Evolutionary conservation across 2,888 invertebrate species (phyloP).

Genomic region (Schizotus pectinicornis): DNA sequence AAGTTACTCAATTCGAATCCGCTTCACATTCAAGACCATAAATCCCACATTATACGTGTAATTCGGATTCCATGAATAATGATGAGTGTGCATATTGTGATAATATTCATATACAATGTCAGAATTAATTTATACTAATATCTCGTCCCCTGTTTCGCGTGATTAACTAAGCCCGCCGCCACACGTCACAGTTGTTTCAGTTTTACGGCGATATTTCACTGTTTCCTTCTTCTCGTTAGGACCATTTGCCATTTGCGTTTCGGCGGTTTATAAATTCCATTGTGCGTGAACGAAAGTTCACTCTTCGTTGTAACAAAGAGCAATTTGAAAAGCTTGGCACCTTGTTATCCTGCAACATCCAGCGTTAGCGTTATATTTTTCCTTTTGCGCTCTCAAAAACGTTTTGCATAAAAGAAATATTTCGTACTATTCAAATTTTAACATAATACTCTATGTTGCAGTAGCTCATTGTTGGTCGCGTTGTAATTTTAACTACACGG

Average conservation of each 20-base stretch:
- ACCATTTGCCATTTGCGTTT: slow-evolving; percentile 4
- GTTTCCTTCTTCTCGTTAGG: background rate
- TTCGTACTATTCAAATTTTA: no score
- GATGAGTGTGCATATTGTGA: slow-evolving; percentile 9
- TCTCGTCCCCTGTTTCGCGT: no score
- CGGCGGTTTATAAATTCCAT: slow-evolving; percentile 11
- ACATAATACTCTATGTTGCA: no score
- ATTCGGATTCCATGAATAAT: slow-evolving; percentile 10
- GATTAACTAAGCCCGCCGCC: no score
- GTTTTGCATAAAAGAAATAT: slow-evolving; percentile 6
- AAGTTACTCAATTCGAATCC: no score
- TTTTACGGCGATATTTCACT: background rate
- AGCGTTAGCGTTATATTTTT: slow-evolving; percentile 9
- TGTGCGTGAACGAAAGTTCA: slow-evolving; percentile 15
- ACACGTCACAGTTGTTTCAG: background rate
- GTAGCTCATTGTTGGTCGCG: no score
- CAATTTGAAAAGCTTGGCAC: slow-evolving; percentile 16
- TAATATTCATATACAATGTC: slow-evolving; percentile 11
- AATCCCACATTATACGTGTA: no score
- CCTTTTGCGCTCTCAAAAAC: background rate
- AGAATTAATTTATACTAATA: slow-evolving; percentile 3
- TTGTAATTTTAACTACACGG: no score
- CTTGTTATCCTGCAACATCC: slow-evolving; percentile 11
- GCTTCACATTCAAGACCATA: no score
- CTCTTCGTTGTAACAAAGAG: slow-evolving; percentile 6